Conservation (phyloP, 2,113 vertebrate genomes). For the Lagopus leucura region DNA sequence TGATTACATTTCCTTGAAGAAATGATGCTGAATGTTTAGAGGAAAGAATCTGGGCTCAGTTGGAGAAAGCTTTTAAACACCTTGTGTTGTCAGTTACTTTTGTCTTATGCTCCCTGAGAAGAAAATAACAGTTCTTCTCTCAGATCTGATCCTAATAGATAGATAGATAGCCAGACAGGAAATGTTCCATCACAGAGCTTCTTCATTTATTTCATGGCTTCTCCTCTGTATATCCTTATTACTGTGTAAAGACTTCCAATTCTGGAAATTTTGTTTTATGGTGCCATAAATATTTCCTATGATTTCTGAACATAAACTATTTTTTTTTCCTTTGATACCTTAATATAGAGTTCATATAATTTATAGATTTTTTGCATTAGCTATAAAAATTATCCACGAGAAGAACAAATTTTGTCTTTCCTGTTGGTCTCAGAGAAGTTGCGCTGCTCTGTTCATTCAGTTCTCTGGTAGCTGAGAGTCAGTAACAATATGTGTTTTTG, state of each 20-base stretch:
- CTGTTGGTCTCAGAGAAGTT: background rate
- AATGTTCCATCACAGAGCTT: background rate
- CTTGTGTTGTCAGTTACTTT: background rate
- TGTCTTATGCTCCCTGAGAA: background rate
- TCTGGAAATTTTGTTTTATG: background rate
- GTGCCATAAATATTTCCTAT: background rate
- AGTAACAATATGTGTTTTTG: background rate
- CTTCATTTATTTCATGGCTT: background rate
- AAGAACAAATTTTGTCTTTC: background rate
- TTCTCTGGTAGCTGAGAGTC: background rate
- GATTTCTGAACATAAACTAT: background rate
- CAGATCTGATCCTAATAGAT: background rate
- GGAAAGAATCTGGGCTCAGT: background rate
- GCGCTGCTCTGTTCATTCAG: background rate
- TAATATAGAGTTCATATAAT: background rate
- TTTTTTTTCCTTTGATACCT: background rate
- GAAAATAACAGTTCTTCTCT: background rate
- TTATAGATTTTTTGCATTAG: background rate
- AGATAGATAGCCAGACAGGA: background rate
- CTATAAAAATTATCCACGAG: background rate
- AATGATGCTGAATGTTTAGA: background rate
- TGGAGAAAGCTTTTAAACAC: background rate
- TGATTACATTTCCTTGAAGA: background rate
- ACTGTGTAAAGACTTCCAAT: background rate
- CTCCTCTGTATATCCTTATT: background rate